Evolutionary conservation across 2,113 vertebrate genomes (phyloP), one percentile per base, ranked within the genome.

Genomic region (Rhynchomys soricoides): DNA sequence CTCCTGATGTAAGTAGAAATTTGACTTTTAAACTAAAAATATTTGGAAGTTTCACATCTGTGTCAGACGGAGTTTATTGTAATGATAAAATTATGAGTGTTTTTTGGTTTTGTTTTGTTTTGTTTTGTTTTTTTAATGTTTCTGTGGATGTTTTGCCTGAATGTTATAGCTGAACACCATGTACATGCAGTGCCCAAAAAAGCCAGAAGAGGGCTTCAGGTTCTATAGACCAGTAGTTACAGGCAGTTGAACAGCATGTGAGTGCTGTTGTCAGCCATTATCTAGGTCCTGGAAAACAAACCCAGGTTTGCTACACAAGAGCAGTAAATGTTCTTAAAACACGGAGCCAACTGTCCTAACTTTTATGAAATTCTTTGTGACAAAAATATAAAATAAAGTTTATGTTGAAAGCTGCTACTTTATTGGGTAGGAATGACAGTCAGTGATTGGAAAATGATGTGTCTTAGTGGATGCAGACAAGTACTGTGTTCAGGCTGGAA

Each of bases 1-100:
- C 99, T 92, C 98, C 97, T 75, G 96, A 99, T 52, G 99, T 99
- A 99, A 99, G 99, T 98, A 95, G 86, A 48, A 68, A 93, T 82
- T 52, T 78, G 92, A 0, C 13, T 91, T 89, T n/a, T 73, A 93
- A 79, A 57, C 9, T 62, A 31, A 34, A 95, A 97, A 43, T 2
- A 3, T 95, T 93, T 73, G 70, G 48, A 70, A 92, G 74, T 37
- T 95, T 40, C 45, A 86, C 62, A 64, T 91, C 31, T 95, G 29
- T 48, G 2, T 43, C 64, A 94, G 79, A 78, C 57, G 85, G 78
- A 75, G 22, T 96, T 31, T 91, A 55, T 34, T 45, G 37, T 66
- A 50, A 90, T 68, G 34, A 2, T 89, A 68, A 91, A 94, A 93
- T 89, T 68, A 29, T 74, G 43, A 34, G 17, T 31, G 26, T 77